Evolutionary conservation across 2,797 vertebrate genomes (phyloP), one percentile per base, ranked within the genome.

Genomic region (Microctenopoma steveboyesi): DNA sequence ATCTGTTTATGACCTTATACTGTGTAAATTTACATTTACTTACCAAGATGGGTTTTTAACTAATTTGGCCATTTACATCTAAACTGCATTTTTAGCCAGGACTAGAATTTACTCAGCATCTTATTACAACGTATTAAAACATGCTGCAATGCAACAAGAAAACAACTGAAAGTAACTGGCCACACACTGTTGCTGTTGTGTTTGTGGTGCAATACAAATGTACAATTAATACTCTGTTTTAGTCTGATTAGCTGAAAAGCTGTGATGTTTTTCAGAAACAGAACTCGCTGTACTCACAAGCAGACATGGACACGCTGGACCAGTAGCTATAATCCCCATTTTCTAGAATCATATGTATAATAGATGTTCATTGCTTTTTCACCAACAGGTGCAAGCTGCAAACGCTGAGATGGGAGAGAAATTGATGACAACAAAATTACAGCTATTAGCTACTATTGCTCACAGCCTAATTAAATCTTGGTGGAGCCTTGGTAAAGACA

Each of bases 361-460:
- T 56, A 12, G 37, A 70, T 25, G 51, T 13, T 25, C 48, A 66
- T 43, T 43, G 42, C 14, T 8, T 46, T 47, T 64, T 28, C 22
- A 48, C 6, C 1, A 15, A 72, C 57, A 72, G 56, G 42, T 66
- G 46, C 49, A 55, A 57, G 51, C 72, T 10, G 14, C 45, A 43
- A 62, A 66, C 40, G 5, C 18, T 69, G 50, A 61, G 35, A 28
- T 12, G 7, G 2, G 39, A 42, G 18, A 59, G 9, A 46, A 53
- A 16, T 0, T 18, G 58, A 64, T 60, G 37, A 46, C 5, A n/a
- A 22, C 47, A 49, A 25, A 61, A 13, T 7, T 46, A 15, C 30
- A 42, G 7, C 43, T 25, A 7, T 43, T 53, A 48, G 49, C 28
- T 25, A 9, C 33, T 50, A 35, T 35, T 61, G 51, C 42, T 52